phyloP scores from a whole-genome alignment of 1,140 invertebrate species.

The Tetramorium parvispinum region DNA sequence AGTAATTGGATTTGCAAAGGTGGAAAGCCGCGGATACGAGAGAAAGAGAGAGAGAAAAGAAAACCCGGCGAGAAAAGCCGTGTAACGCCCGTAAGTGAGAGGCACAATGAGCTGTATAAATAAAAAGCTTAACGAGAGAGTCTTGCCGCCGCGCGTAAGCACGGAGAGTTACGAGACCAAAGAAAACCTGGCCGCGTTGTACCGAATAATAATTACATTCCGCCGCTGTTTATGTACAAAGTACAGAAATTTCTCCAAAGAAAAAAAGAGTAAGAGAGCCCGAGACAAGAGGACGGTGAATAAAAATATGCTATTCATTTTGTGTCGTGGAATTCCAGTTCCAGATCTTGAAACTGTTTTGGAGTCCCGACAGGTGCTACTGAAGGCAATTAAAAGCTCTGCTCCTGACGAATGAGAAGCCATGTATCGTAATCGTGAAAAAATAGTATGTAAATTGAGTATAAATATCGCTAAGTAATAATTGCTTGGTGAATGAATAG shows the following conservation, averaged over 20 bases:
- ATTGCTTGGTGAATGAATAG: constrained; percentile 44
- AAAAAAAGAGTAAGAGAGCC: not conserved
- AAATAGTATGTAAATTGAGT: constrained; percentile 48
- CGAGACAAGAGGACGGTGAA: not conserved
- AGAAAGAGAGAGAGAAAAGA: not conserved
- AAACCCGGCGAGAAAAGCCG: constrained; percentile 52
- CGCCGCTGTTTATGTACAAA: constrained; percentile 41
- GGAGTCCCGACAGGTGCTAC: constrained; percentile 22
- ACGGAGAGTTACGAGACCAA: constrained; percentile 46
- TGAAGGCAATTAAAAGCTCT: constrained; percentile 38
- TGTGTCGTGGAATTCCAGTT: not conserved
- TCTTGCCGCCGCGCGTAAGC: constrained; percentile 17
- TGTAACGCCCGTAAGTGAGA: constrained; percentile 3
- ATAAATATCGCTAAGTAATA: constrained; percentile 59
- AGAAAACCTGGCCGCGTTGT: constrained; percentile 55
- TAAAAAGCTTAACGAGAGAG: constrained; percentile 64
- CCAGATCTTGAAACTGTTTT: not conserved
- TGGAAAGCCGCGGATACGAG: constrained; percentile 3
- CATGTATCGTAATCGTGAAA: constrained; percentile 17
- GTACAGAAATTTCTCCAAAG: constrained; percentile 43
- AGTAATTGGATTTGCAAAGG: constrained; percentile 69
- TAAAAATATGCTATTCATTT: not conserved
- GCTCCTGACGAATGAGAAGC: not conserved
- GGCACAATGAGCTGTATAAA: constrained; percentile 63
- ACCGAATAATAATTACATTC: constrained; percentile 68